Conservation (phyloP, 1,140 invertebrate species). For the Hestina assimilis region DNA sequence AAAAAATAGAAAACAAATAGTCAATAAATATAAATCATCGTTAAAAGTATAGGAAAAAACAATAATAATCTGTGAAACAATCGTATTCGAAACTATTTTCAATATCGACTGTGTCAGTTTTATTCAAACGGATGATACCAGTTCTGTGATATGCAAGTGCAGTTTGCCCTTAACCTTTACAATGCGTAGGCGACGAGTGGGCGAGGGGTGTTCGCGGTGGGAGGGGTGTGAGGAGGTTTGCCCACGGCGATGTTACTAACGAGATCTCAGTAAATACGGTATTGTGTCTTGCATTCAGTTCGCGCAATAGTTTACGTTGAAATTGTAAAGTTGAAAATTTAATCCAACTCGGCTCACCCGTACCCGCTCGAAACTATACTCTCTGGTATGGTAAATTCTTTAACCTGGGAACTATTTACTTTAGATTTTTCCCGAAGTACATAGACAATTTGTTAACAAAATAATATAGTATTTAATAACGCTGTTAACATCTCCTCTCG, state of each 20-base stretch:
- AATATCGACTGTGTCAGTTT: not conserved
- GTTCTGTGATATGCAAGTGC: conserved; percentile 15
- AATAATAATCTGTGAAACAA: too few species aligned
- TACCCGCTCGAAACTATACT: conserved; percentile 13
- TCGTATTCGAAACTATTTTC: not conserved
- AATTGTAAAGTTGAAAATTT: conserved; percentile 30
- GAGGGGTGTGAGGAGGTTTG: conserved; percentile 13
- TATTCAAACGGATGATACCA: conserved; percentile 9
- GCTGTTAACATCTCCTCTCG: too few species aligned
- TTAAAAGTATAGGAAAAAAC: too few species aligned
- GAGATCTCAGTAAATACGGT: conserved; percentile 37
- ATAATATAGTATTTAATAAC: too few species aligned
- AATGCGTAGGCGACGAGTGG: conserved; percentile 38
- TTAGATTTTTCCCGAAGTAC: not conserved
- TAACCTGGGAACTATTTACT: conserved; percentile 6
- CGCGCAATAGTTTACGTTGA: conserved; percentile 37
- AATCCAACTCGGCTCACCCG: conserved; percentile 12
- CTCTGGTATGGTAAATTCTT: conserved; percentile 12
- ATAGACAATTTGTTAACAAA: too few species aligned
- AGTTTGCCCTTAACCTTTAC: conserved; percentile 64
- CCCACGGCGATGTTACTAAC: conserved; percentile 34
- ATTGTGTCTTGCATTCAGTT: conserved; percentile 36
- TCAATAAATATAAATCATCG: too few species aligned
- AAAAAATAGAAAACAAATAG: too few species aligned
- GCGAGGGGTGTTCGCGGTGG: too few species aligned